phyloP scores from a whole-genome alignment of 2,888 invertebrate species.

The Tetanocera ferruginea region DNA sequence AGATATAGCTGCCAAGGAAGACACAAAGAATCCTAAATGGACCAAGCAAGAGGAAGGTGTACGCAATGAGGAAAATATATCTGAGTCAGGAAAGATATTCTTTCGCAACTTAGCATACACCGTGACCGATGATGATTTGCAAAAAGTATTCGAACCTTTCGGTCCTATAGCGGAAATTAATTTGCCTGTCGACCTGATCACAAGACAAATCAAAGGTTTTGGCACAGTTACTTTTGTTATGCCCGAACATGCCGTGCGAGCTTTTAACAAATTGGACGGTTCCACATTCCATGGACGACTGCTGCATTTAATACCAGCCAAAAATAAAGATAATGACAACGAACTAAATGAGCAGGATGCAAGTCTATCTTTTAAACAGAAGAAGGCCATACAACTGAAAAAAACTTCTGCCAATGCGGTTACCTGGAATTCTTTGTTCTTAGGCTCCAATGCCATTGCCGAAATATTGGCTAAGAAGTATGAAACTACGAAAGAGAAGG shows the following conservation, averaged over 20 bases:
- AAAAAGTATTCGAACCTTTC: constrained; percentile 84
- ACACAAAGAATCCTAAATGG: constrained; percentile 71
- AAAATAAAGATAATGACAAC: constrained; percentile 69
- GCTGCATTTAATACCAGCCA: constrained; percentile 92
- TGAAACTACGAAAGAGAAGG: constrained; percentile 85
- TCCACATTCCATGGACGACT: constrained; percentile 90
- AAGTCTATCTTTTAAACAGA: constrained; percentile 83
- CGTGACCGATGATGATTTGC: constrained; percentile 87
- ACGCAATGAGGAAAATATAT: constrained; percentile 82
- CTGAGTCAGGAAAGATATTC: constrained; percentile 93
- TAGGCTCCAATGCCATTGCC: constrained; percentile 93
- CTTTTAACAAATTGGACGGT: constrained; percentile 92
- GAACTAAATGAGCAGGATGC: constrained; percentile 74
- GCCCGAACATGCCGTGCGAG: constrained; percentile 94
- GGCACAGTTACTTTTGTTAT: constrained; percentile 93
- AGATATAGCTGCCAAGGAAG: constrained; percentile 38
- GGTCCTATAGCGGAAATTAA: constrained; percentile 90
- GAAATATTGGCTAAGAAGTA: constrained; percentile 89
- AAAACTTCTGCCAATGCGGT: constrained; percentile 82
- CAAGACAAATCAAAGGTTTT: constrained; percentile 88
- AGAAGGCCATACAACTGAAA: constrained; percentile 84
- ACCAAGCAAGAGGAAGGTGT: constrained; percentile 75
- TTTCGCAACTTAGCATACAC: constrained; percentile 91
- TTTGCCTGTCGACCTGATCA: constrained; percentile 87
- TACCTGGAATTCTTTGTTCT: constrained; percentile 97